phyloP scores from a whole-genome alignment of 2,797 vertebrate species.

The Gobionotothen gibberifrons region DNA sequence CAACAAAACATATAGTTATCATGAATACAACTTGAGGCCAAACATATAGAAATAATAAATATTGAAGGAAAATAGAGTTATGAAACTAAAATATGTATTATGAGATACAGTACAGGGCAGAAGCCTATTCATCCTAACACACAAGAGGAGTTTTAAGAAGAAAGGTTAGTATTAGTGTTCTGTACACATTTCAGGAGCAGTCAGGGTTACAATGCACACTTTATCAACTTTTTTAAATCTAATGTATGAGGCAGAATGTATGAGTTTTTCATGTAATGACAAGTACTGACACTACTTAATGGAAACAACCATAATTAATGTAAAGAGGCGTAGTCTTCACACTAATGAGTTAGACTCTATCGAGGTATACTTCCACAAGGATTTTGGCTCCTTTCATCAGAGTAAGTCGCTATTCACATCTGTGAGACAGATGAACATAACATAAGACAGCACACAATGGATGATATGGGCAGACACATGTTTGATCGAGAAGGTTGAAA shows the following conservation, averaged over 20 bases:
- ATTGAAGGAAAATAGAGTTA: not conserved
- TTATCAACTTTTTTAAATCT: not conserved
- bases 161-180: not conserved
- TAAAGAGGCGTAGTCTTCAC: conserved; percentile 10
- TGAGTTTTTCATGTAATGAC: not conserved
- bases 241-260: not conserved
- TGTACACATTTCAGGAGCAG: not conserved
- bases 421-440: conserved; percentile 65
- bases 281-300: not conserved
- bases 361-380: conserved; percentile 13
- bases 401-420: conserved; percentile 45
- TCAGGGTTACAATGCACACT: conserved; percentile 6
- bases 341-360: conserved; percentile 11
- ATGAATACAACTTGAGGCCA: conserved; percentile 14
- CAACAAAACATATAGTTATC: conserved; percentile 13
- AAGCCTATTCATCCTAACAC: not conserved
- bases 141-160: conserved; percentile 10
- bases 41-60: conserved; percentile 6
- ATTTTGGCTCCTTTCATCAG: conserved; percentile 41
- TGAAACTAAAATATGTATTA: not conserved
- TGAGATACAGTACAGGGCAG: not conserved
- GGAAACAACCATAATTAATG: not conserved
- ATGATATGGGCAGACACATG: conserved; percentile 49
- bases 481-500: conserved; percentile 62
- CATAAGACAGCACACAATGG: conserved; percentile 49